Base-by-base conservation (phyloP, 2,113 vertebrate genomes). In the Saguinus midas region DNA sequence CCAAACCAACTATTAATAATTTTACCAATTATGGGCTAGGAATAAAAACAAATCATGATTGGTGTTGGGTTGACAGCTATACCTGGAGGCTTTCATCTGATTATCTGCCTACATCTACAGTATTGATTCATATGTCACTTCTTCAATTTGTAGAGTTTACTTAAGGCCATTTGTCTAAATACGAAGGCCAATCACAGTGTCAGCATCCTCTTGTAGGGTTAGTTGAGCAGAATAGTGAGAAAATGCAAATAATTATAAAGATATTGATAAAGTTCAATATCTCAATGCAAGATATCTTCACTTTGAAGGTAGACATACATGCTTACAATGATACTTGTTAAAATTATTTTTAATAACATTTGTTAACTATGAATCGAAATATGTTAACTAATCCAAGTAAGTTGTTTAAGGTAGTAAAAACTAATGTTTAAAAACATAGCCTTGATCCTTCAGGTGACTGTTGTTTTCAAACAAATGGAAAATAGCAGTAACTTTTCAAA, bases 321-420 rank as follows among this genome's bases (percentile, higher is more conserved):
- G 27, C 9, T 27, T 92, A 91, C 27, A 43, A 5, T 73, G 10
- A 17, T 32, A 43, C 4, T 68, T 45, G 35, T 66, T 50, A 21
- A 58, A 16, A 32, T 48, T 45, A 35, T 45, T 70, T 85, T 50
- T 64, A 94, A 35, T 83, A 35, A 18, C 37, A 75, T 94, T 58
- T 75, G 35, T 70, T 94, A 82, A 68, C 90, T 55, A 4, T 29
- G 45, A 93, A 40, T 27, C 57, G 1, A 52, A 73, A 70, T 86
- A 75, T 83, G 52, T 91, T 91, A 27, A 45, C 52, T 83, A 96
- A 68, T 87, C n/a, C n/a, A 50, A 18, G 95, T 58, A 91, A 87
- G 68, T 13, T 50, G 1, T 40, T 48, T 32, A 95, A 70, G 27
- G 14, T 72, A 55, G 35, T 45, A 64, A 32, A 64, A 64, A 29